These are phyloP conservation scores for Sebastiscus albofasciatus DNA, from an alignment of 2,797 vertebrate genomes.

Conservation along the genomic window DNA sequence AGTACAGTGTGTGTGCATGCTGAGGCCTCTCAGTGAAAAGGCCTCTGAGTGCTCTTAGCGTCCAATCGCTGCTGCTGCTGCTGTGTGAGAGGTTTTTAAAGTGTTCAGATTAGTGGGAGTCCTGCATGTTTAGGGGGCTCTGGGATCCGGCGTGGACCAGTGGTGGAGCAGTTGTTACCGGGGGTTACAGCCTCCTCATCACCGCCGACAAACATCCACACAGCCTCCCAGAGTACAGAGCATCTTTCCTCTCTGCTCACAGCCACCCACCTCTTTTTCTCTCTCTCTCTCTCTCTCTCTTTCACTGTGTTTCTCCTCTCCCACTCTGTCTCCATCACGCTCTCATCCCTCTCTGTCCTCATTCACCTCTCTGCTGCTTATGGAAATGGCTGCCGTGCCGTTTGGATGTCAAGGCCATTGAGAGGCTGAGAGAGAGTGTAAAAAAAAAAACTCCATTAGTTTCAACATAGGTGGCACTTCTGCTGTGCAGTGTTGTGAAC, in stretches of 20 bases:
- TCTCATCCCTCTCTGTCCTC: constrained; percentile 31
- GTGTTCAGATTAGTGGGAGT: not conserved
- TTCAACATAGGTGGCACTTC: not conserved
- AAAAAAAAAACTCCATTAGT: not conserved
- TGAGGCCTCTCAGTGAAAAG: not conserved
- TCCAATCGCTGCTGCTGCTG: constrained; percentile 11
- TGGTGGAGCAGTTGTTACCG: constrained; percentile 34
- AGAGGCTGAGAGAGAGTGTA: not conserved
- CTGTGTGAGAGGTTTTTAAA: constrained; percentile 14
- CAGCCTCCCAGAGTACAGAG: constrained; percentile 21
- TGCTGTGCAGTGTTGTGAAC: constrained; percentile 2
- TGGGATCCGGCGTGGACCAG: constrained; percentile 22
- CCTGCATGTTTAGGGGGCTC: not conserved
- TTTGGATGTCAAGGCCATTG: not conserved
- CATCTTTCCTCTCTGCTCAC: constrained; percentile 34
- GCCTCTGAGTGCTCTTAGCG: constrained; percentile 33
- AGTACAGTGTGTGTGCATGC: not conserved
- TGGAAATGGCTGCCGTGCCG: constrained; percentile 18
- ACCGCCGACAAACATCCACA: constrained; percentile 25
- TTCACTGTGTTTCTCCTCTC: not conserved
- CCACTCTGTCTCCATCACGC: constrained; percentile 25
- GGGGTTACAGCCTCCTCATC: constrained; percentile 30
- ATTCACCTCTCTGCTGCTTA: not conserved
- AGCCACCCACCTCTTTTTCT: constrained; percentile 36
- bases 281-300: not conserved